Base-by-base conservation (phyloP, 2,888 invertebrate species). In the Clunio marinus region DNA sequence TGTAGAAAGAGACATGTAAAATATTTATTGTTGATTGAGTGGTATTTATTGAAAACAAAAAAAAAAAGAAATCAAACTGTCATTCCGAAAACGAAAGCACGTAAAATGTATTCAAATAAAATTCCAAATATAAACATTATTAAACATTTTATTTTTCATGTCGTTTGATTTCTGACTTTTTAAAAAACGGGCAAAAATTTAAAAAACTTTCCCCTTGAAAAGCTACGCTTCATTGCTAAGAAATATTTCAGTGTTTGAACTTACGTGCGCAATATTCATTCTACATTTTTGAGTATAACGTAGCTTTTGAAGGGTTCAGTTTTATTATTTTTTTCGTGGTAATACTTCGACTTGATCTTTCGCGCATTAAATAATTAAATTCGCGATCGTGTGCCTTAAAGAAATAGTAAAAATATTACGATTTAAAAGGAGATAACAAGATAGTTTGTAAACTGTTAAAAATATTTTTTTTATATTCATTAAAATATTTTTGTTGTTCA, bases 281-380 rank as follows among this genome's bases (percentile, higher is more conserved):
- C n/a, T n/a, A n/a, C n/a, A n/a, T n/a, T n/a, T n/a, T n/a, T n/a
- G n/a, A n/a, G n/a, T n/a, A n/a, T n/a, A n/a, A n/a, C n/a, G n/a
- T n/a, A n/a, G n/a, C n/a, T n/a, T n/a, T n/a, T n/a, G n/a, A n/a
- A n/a, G n/a, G n/a, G n/a, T n/a, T n/a, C n/a, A n/a, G n/a, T 51
- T 22, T 51, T 51, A 51, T 51, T 41, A 41, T 41, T 41, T 51
- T 51, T 51, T 51, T 51, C 22, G 51, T 51, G 51, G 17, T 51
- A 51, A 51, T 22, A 51, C 3, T 45, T 51, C 51, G 17, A 22
- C 20, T 51, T 15, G 17, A 22, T 51, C 51, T 51, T 51, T 51
- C 17, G 51, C 51, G 22, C 20, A 51, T 22, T 20, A 51, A 20
- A 20, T 51, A 8, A 13, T n/a, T 22, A 7, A 2, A 22, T 5